phyloP scores from a whole-genome alignment of 1,140 invertebrate genomes.

The Drosophila teissieri region DNA sequence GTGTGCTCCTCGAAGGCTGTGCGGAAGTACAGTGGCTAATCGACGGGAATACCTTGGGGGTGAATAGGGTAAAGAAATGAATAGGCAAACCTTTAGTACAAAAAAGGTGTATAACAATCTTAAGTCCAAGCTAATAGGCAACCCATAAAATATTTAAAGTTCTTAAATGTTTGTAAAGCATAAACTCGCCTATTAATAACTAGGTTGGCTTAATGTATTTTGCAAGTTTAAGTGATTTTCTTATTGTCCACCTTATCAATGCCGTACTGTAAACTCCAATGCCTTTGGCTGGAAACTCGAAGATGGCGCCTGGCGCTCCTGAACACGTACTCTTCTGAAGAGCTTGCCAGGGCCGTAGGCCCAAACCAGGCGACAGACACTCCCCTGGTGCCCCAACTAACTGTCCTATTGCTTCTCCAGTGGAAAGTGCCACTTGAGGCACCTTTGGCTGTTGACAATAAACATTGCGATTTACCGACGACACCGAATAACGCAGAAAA shows the following conservation, averaged over 20 bases:
- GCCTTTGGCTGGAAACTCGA: conserved; percentile 12
- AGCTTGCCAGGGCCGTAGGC: conserved; percentile 37
- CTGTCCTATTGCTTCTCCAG: conserved; percentile 10
- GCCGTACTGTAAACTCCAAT: conserved; percentile 10
- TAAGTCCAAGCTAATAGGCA: background rate
- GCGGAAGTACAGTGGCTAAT: conserved; percentile 33
- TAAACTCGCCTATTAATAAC: too few relatives aligned
- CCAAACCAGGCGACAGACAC: conserved; percentile 22
- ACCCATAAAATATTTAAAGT: too few relatives aligned
- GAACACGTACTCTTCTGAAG: conserved; percentile 44
- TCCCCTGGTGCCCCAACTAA: background rate
- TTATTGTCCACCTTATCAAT: conserved; percentile 1
- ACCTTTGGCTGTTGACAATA: conserved; percentile 78
- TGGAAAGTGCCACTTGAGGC: conserved; percentile 70
- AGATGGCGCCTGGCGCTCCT: conserved; percentile 35
- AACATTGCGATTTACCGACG: conserved; percentile 70
- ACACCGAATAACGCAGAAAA: conserved; percentile 36
- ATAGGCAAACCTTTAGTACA: background rate
- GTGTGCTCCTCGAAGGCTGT: conserved; percentile 21
- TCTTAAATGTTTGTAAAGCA: too few relatives aligned
- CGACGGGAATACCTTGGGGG: too few relatives aligned
- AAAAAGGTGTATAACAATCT: too few relatives aligned
- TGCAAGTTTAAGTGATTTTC: background rate
- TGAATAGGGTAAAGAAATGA: background rate
- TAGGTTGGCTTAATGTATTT: too few relatives aligned